Evolutionary conservation across 2,888 invertebrate genomes (phyloP).

Genomic region (Dinocampus coccinellae): DNA sequence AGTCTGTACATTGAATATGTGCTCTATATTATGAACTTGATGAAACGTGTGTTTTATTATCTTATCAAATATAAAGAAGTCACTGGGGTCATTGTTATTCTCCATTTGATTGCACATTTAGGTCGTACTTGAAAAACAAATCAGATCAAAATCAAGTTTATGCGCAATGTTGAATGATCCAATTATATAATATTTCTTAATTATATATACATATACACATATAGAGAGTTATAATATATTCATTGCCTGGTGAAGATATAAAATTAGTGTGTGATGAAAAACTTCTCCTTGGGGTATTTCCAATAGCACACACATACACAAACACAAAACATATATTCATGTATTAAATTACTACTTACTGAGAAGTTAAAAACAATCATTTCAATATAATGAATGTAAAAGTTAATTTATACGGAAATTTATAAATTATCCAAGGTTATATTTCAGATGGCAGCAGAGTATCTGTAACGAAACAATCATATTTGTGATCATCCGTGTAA

Average conservation of each 20-base stretch:
- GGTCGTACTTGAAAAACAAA: background rate
- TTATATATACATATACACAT: slow-evolving; percentile 7
- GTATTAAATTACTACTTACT: slow-evolving; percentile 21
- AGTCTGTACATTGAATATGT: too few species aligned
- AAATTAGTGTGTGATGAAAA: background rate
- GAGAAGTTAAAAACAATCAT: background rate
- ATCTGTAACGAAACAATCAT: background rate
- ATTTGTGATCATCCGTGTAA: too few species aligned
- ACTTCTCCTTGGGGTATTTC: background rate
- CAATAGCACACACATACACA: background rate
- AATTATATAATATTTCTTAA: background rate
- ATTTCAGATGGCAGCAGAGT: slow-evolving; percentile 38
- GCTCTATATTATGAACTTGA: too few species aligned
- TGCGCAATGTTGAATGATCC: too few species aligned
- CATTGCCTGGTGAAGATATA: background rate
- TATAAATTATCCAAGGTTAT: slow-evolving; percentile 33
- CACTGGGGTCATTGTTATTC: background rate
- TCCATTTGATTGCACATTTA: too few species aligned
- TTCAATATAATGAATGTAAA: background rate
- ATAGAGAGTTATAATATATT: background rate
- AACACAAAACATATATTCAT: slow-evolving; percentile 1
- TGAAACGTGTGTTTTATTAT: too few species aligned
- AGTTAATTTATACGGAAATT: background rate
- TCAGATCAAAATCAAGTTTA: background rate
- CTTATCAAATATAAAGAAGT: background rate